A percentile compares a stretch with the other conserved stretches of the same genome.
Conservation (phyloP, 2,113 vertebrate genomes). For the Oplegnathus fasciatus region DNA sequence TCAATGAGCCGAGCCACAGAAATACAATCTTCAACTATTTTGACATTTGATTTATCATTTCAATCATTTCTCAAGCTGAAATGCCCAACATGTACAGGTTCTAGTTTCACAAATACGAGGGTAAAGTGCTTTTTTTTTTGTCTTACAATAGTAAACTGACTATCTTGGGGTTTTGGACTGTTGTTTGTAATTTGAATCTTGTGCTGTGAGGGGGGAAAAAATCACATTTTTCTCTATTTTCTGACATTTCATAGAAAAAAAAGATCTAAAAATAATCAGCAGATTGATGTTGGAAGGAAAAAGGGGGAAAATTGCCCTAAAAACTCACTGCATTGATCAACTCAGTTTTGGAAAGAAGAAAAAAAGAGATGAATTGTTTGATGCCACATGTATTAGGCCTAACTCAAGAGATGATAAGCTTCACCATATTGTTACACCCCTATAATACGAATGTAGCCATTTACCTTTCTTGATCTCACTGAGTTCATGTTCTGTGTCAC, state of each 20-base stretch:
- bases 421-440: background rate
- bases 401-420: background rate
- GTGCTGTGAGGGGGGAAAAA: too few relatives aligned
- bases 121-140: background rate
- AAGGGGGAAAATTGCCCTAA: background rate
- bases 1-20: background rate
- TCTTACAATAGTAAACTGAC: background rate
- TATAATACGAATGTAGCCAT: background rate
- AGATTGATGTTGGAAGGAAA: too few relatives aligned
- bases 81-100: background rate
- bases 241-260: background rate
- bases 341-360: background rate
- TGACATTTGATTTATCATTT: background rate
- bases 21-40: background rate
- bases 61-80: background rate
- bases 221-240: background rate
- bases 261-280: background rate
- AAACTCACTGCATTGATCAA: background rate
- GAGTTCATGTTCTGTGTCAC: background rate
- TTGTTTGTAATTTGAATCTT: too few relatives aligned
- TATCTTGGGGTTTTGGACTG: background rate
- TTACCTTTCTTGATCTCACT: background rate
- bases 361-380: background rate
- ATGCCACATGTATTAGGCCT: too few relatives aligned
- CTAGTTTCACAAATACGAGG: background rate